Evolutionary conservation across 2,888 invertebrate genomes (phyloP).

Genomic region (Eumerus sabulonum): DNA sequence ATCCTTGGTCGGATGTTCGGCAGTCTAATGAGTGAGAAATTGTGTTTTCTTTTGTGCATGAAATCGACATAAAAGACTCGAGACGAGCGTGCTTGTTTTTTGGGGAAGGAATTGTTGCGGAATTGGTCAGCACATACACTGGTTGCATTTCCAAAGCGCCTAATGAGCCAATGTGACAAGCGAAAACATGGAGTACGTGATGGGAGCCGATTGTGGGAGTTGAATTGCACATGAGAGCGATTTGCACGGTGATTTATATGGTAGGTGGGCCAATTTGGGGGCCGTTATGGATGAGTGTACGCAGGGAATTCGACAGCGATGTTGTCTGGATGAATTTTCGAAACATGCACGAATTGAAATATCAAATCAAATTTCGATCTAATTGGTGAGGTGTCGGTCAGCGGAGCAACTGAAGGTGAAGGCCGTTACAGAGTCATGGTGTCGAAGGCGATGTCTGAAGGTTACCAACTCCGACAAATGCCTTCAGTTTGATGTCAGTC

Average conservation of each 20-base stretch:
- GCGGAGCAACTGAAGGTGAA: no score
- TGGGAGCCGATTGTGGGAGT: slow-evolving; percentile 10
- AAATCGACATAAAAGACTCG: slow-evolving; percentile 33
- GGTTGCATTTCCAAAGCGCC: slow-evolving; percentile 52
- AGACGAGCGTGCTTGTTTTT: slow-evolving; percentile 40
- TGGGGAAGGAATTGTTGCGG: slow-evolving; percentile 36
- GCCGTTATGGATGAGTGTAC: slow-evolving; percentile 35
- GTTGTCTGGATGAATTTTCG: background rate
- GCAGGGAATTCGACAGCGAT: slow-evolving; percentile 10
- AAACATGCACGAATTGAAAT: no score
- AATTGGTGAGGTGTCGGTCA: no score
- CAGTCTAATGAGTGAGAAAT: slow-evolving; percentile 42
- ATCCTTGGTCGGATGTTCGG: slow-evolving; percentile 37
- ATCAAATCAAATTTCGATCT: no score
- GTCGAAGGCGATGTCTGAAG: no score
- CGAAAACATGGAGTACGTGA: slow-evolving; percentile 63
- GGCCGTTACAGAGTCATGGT: no score
- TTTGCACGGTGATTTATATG: slow-evolving; percentile 43
- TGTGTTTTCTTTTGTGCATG: slow-evolving; percentile 33
- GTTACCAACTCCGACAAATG: no score
- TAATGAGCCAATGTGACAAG: slow-evolving; percentile 64
- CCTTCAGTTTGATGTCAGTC: no score
- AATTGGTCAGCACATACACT: slow-evolving; percentile 51
- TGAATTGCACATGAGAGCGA: slow-evolving; percentile 47
- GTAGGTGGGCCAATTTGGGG: slow-evolving; percentile 21